phyloP scores from a whole-genome alignment of 2,888 invertebrate genomes.

The Clistopyga incitator region DNA sequence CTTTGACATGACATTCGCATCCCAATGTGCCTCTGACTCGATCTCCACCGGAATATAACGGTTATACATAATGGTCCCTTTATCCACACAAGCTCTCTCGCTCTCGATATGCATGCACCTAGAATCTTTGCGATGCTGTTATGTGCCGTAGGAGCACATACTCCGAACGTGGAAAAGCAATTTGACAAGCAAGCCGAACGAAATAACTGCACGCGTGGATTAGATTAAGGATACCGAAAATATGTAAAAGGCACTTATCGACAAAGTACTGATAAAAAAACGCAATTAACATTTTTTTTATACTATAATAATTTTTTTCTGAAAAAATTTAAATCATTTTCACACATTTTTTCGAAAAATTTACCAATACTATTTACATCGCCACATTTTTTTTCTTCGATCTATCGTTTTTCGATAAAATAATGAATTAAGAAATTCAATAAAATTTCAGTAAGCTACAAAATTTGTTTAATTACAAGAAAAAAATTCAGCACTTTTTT shows the following conservation, averaged over 20 bases:
- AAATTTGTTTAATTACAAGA: no score
- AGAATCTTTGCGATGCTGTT: background rate
- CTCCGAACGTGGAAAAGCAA: constrained; percentile 8
- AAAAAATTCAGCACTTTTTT: no score
- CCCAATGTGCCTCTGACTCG: constrained; percentile 39
- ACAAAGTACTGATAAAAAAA: background rate
- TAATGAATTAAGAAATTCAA: no score
- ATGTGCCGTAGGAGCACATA: background rate
- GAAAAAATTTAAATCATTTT: no score
- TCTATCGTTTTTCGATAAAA: no score
- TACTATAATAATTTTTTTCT: background rate
- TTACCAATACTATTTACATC: no score
- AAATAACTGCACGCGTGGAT: background rate
- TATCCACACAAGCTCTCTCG: constrained; percentile 32
- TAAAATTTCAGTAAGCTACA: no score
- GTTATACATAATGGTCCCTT: constrained; percentile 55
- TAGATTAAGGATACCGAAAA: background rate
- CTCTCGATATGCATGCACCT: constrained; percentile 2
- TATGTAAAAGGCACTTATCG: background rate
- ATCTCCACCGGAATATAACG: constrained; percentile 59
- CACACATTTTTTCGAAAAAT: no score
- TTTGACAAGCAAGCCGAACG: background rate
- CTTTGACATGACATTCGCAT: constrained; percentile 53
- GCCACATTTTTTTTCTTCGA: no score
- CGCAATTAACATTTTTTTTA: background rate